phyloP scores from a whole-genome alignment of 2,888 invertebrate species.

The Spilarctia lutea region DNA sequence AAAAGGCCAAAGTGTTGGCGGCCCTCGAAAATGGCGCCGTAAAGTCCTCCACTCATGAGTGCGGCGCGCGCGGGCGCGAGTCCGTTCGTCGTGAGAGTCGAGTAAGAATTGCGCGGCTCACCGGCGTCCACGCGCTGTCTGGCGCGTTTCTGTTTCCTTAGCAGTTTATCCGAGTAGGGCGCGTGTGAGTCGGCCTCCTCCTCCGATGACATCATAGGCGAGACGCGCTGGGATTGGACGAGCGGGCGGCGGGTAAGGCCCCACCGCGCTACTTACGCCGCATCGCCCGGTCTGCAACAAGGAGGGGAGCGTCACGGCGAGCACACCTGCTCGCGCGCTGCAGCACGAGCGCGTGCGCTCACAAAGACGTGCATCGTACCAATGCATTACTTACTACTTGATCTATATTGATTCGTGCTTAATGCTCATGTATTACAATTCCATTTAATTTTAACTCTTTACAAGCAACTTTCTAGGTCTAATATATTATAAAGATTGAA shows the following conservation, averaged over 20 bases:
- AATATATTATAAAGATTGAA: background rate
- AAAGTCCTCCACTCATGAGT: slow-evolving; percentile 94
- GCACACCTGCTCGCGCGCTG: slow-evolving; percentile 78
- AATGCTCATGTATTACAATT: background rate
- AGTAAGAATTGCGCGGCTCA: slow-evolving; percentile 97
- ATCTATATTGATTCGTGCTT: slow-evolving; percentile 23
- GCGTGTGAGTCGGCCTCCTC: slow-evolving; percentile 97
- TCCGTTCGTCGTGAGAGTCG: slow-evolving; percentile 85
- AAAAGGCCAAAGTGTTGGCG: slow-evolving; percentile 94
- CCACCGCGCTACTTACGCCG: slow-evolving; percentile 83
- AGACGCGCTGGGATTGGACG: slow-evolving; percentile 93
- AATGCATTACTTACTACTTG: slow-evolving; percentile 39
- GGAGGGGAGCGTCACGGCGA: slow-evolving; percentile 76
- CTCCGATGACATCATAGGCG: slow-evolving; percentile 98
- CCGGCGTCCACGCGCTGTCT: slow-evolving; percentile 99
- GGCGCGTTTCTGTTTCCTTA: slow-evolving; percentile 97
- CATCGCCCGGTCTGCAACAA: slow-evolving; percentile 85
- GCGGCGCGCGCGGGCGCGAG: slow-evolving; percentile 88
- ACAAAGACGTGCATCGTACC: slow-evolving; percentile 32
- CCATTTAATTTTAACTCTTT: background rate
- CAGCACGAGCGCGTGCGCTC: slow-evolving; percentile 60
- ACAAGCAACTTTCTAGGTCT: slow-evolving; percentile 60
- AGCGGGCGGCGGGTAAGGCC: slow-evolving; percentile 88
- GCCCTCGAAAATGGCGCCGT: slow-evolving; percentile 95
- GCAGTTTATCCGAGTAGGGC: slow-evolving; percentile 96